Conservation (phyloP, 1,140 invertebrate genomes). For the Muscidifurax raptorellus region DNA sequence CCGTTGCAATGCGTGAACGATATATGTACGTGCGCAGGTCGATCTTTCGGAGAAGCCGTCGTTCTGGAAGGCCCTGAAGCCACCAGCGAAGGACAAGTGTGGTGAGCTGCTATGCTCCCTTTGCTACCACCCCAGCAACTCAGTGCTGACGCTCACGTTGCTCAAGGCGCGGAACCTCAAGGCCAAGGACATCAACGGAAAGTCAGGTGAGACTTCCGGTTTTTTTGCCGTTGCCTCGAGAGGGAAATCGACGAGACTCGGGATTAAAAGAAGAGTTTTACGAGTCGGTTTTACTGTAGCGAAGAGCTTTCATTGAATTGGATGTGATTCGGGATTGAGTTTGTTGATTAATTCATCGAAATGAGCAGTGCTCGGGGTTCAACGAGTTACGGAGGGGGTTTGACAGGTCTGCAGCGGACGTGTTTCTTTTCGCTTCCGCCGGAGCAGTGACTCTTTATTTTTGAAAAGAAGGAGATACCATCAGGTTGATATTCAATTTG, state of each 20-base stretch:
- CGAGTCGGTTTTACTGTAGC: too few relatives aligned
- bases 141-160: slow-evolving; percentile 89
- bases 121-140: slow-evolving; percentile 94
- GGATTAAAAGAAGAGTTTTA: too few relatives aligned
- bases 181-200: slow-evolving; percentile 95
- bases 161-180: slow-evolving; percentile 94
- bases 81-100: slow-evolving; percentile 93
- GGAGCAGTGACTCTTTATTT: too few relatives aligned
- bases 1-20: neutral
- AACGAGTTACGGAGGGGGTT: too few relatives aligned
- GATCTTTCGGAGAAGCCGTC: slow-evolving; percentile 93
- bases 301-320: neutral
- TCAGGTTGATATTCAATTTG: too few relatives aligned
- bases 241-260: neutral
- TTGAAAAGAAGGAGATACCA: too few relatives aligned
- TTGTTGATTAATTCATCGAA: too few relatives aligned
- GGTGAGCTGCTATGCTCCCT: slow-evolving; percentile 93
- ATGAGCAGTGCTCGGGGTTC: too few relatives aligned
- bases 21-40: slow-evolving; percentile 77
- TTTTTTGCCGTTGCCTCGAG: neutral
- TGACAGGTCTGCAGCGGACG: too few relatives aligned
- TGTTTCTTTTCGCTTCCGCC: too few relatives aligned
- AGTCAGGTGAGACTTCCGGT: slow-evolving; percentile 84
- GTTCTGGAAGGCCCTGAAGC: slow-evolving; percentile 95
- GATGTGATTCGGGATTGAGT: too few relatives aligned